Evolutionary conservation across 2,113 vertebrate species (phyloP).

Genomic region (Misgurnus mizolepis): DNA sequence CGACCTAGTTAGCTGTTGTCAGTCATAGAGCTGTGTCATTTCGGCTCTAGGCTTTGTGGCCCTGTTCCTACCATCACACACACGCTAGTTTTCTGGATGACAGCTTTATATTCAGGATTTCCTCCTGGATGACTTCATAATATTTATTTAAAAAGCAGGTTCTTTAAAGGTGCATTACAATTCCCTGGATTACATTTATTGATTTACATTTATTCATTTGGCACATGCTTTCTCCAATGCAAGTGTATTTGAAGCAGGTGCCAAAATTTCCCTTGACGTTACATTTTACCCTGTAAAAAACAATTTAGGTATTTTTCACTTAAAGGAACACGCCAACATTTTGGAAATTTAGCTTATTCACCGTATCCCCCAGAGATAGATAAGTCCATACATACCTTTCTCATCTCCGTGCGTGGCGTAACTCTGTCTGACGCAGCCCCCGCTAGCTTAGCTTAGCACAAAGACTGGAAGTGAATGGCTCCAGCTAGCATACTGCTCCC

Average conservation of each 20-base stretch:
- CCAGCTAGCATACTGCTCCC: too few species aligned
- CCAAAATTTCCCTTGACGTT: not conserved
- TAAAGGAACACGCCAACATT: too few species aligned
- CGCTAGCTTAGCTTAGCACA: too few species aligned
- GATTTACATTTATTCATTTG: not conserved
- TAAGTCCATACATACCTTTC: too few species aligned
- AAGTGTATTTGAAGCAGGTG: not conserved
- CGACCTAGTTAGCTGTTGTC: constrained; percentile 69
- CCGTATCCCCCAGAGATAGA: too few species aligned
- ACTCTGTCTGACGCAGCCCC: too few species aligned
- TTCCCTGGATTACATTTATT: not conserved
- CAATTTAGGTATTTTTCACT: not conserved
- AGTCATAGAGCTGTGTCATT: constrained; percentile 60
- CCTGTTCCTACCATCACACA: constrained; percentile 31
- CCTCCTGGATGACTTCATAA: constrained; percentile 14
- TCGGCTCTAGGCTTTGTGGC: constrained; percentile 41
- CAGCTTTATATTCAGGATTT: not conserved
- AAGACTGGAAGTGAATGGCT: too few species aligned
- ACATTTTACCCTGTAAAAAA: not conserved
- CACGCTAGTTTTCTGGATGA: constrained; percentile 8
- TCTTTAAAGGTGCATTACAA: constrained; percentile 5
- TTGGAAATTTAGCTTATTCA: too few species aligned
- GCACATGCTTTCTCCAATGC: not conserved
- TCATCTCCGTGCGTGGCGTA: too few species aligned
- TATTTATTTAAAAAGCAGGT: not conserved